Conservation (phyloP, 2,888 invertebrate species). For the Lycaena phlaeas region DNA sequence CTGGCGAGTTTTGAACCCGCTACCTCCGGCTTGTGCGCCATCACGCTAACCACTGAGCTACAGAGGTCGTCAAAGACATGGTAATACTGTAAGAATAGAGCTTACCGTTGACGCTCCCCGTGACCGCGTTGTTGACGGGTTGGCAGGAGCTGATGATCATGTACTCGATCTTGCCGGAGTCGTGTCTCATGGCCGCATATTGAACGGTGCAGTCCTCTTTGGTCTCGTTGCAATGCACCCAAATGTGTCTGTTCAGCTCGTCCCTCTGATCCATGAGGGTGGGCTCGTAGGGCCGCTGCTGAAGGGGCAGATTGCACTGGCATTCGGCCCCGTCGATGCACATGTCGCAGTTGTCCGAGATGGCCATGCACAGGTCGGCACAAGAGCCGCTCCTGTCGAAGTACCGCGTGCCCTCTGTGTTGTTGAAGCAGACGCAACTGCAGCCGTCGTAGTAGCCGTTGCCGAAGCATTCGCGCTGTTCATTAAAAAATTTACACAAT, state of each 20-base stretch:
- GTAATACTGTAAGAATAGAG: too few species aligned
- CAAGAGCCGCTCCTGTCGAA: slow-evolving; percentile 40
- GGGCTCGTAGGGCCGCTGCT: slow-evolving; percentile 26
- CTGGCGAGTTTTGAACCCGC: too few species aligned
- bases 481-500: too few species aligned
- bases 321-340: too few species aligned
- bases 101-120: slow-evolving; percentile 19
- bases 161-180: slow-evolving; percentile 24
- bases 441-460: slow-evolving; percentile 37
- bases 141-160: slow-evolving; percentile 38
- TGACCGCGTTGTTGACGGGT: slow-evolving; percentile 17
- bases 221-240: slow-evolving; percentile 42
- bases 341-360: slow-evolving; percentile 31
- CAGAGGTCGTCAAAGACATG: too few species aligned
- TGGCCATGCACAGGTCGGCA: slow-evolving; percentile 39
- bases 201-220: slow-evolving; percentile 27
- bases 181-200: slow-evolving; percentile 37
- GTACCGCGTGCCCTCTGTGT: slow-evolving; percentile 44
- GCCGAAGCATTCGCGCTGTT: slow-evolving; percentile 43
- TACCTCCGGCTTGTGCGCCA: too few species aligned
- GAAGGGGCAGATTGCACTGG: slow-evolving; percentile 21
- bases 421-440: slow-evolving; percentile 31
- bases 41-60: too few species aligned
- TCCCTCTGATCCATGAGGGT: slow-evolving; percentile 26
- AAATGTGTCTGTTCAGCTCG: slow-evolving; percentile 27